phyloP scores from a whole-genome alignment of 2,113 vertebrate genomes.

The Pachyramphus minor region DNA sequence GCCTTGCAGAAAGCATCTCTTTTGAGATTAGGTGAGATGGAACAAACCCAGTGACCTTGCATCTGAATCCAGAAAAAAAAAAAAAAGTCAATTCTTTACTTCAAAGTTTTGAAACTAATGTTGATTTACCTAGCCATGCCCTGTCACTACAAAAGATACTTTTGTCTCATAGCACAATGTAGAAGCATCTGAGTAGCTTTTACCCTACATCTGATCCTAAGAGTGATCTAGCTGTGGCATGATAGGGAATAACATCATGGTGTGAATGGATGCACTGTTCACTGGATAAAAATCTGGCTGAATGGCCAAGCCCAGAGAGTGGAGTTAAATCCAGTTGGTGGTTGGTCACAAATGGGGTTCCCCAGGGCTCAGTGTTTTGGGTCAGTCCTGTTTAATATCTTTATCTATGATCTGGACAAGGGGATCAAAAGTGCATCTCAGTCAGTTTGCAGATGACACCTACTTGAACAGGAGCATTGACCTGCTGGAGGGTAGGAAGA shows the following conservation, averaged over 20 bases:
- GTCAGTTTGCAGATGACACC: background rate
- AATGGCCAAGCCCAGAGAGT: background rate
- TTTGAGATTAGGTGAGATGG: background rate
- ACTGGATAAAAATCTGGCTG: background rate
- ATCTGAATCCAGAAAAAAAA: background rate
- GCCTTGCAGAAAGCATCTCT: background rate
- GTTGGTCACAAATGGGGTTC: background rate
- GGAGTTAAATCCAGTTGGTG: background rate
- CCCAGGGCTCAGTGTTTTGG: background rate
- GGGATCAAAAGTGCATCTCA: rapidly evolving
- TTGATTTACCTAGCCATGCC: background rate
- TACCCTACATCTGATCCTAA: background rate
- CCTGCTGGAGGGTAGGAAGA: background rate
- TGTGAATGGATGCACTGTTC: background rate
- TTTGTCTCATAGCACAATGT: background rate
- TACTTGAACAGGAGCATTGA: background rate
- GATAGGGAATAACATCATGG: background rate
- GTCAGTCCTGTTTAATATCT: background rate
- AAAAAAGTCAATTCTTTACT: background rate
- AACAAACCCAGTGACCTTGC: background rate
- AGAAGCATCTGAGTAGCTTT: background rate
- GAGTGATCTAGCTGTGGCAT: background rate
- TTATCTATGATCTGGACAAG: background rate
- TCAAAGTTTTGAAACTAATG: background rate
- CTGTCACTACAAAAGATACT: background rate